Base-by-base conservation (phyloP, 1,140 invertebrate species). In the Rhynchophorus ferrugineus region DNA sequence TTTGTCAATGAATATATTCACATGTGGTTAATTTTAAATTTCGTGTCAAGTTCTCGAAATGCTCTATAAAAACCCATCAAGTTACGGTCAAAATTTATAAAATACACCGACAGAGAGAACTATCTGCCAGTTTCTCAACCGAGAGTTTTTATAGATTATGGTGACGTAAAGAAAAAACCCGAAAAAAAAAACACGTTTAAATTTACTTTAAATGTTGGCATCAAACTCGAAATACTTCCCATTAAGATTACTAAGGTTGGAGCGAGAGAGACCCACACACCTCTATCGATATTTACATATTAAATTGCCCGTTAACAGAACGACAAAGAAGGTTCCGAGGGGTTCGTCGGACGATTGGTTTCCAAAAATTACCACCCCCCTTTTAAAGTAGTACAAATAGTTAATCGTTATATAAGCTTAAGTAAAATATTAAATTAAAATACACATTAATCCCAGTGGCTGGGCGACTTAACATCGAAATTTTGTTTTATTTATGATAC, bases 401-500 rank as follows among this genome's bases (percentile, higher is more conserved):
- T 29, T 29, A n/a, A n/a, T n/a, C n/a, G n/a, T n/a, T n/a, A n/a
- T n/a, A n/a, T n/a, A 29, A 29, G 24, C 24, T 29, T 29, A 29
- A 29, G 24, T 29, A 29, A 29, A 29, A 6, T 29, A 29, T 29
- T 29, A 11, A 29, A 29, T 29, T 29, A 29, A 29, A 29, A 29
- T 29, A 29, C 24, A 29, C 24, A 29, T 29, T 29, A 6, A 11
- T 5, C 24, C 11, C 24, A 29, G 24, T 29, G 5, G 11, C 5
- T 29, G 24, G 11, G 24, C 49, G 21, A 52, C 8, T 44, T 42
- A n/a, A 11, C 45, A 49, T 39, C 33, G 42, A 44, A 44, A 42
- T 49, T 44, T 41, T 33, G 39, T 34, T 55, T 49, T 55, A 39
- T 63, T 61, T 61, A 60, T 56, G 44, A 52, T 62, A 60, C 56